Conservation (phyloP, 1,140 invertebrate genomes). For the Oncopodura yosiiana region DNA sequence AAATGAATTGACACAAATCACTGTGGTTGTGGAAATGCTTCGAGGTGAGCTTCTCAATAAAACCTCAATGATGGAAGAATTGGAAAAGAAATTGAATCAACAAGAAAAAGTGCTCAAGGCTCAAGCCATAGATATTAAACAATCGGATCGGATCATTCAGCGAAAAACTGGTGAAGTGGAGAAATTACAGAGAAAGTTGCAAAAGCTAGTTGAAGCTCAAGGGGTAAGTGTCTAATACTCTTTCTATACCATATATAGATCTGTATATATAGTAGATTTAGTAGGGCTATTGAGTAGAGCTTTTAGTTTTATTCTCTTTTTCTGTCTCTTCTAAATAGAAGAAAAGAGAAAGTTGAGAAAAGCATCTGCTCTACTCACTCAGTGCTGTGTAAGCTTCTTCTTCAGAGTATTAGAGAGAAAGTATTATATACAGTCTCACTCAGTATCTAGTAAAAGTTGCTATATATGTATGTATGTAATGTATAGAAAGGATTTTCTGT, state of each 20-base stretch:
- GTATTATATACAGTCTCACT: too few relatives aligned
- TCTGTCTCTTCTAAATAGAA: too few relatives aligned
- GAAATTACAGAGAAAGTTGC: conserved; percentile 47
- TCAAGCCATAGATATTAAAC: conserved; percentile 39
- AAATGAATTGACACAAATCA: conserved; percentile 50
- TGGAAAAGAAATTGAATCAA: conserved; percentile 43
- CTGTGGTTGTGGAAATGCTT: conserved; percentile 52
- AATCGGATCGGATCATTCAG: conserved; percentile 19
- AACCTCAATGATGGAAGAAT: conserved; percentile 39
- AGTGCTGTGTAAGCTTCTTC: too few relatives aligned
- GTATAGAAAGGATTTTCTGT: too few relatives aligned
- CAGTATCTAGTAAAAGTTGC: too few relatives aligned
- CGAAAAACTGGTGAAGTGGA: conserved; percentile 36
- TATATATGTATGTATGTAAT: too few relatives aligned
- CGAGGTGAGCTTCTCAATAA: conserved; percentile 38
- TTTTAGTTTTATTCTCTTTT: too few relatives aligned
- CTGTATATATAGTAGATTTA: not conserved
- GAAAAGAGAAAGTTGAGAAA: too few relatives aligned
- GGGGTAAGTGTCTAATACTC: conserved; percentile 38
- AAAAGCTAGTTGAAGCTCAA: conserved; percentile 44
- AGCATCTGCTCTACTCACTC: too few relatives aligned
- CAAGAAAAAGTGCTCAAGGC: conserved; percentile 48
- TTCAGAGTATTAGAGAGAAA: too few relatives aligned
- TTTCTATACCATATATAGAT: not conserved
- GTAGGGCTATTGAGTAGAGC: too few relatives aligned